Evolutionary conservation across 2,113 vertebrate genomes (phyloP).

Genomic region (Tragelaphus imberbis): DNA sequence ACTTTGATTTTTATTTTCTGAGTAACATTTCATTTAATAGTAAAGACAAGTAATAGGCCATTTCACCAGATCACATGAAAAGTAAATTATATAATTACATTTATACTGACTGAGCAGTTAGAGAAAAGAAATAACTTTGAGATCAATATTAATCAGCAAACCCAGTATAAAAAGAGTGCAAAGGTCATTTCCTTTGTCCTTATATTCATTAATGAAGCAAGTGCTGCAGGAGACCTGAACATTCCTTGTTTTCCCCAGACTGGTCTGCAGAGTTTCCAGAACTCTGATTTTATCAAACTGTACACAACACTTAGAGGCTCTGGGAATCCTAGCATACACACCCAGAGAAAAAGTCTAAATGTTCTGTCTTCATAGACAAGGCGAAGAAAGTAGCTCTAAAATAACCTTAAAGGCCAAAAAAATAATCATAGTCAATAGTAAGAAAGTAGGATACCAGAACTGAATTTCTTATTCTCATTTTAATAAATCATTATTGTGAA

Average conservation of each 20-base stretch:
- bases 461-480: neutral
- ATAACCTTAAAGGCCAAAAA: neutral
- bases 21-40: neutral
- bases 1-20: neutral
- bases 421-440: neutral
- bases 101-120: neutral
- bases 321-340: neutral
- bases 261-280: neutral
- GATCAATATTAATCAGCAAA: conserved; percentile 16
- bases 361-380: neutral
- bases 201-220: neutral
- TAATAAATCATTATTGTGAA: conserved; percentile 1
- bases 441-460: neutral
- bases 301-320: neutral
- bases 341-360: neutral
- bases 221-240: neutral
- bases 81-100: conserved; percentile 1
- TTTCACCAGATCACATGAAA: neutral
- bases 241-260: neutral
- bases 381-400: neutral
- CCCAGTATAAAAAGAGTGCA: neutral
- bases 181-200: neutral
- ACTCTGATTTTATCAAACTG: neutral
- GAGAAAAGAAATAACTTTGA: neutral
- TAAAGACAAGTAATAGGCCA: neutral